A percentile compares a stretch with the other conserved stretches of the same genome.
These are phyloP conservation scores for Pipra filicauda DNA, from an alignment of 2,113 vertebrate species.

Conservation along the genomic window DNA sequence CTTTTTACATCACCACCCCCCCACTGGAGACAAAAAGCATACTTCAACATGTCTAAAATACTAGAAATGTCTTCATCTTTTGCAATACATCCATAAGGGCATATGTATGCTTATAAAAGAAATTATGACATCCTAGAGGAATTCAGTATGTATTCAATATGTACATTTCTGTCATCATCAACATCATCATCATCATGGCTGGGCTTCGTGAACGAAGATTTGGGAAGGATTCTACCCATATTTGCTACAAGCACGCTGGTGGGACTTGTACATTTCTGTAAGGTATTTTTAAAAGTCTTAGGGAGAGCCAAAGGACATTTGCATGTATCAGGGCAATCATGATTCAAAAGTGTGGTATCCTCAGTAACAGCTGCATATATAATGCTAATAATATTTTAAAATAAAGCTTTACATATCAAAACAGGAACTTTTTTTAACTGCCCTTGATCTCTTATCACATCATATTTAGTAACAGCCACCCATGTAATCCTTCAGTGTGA, in stretches of 20 bases:
- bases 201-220: too few species aligned
- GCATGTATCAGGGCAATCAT: not conserved
- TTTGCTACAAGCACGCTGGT: too few species aligned
- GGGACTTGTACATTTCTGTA: not conserved
- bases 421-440: not conserved
- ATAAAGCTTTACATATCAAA: constrained; percentile 16
- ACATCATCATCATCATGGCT: too few species aligned
- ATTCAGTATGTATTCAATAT: not conserved
- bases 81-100: not conserved
- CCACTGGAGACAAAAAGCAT: not conserved
- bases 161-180: not conserved
- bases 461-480: constrained; percentile 5
- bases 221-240: too few species aligned
- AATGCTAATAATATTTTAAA: constrained; percentile 11
- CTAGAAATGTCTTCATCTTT: not conserved
- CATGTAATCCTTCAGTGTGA: not conserved
- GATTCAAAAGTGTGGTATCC: not conserved
- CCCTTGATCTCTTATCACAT: not conserved
- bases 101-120: not conserved
- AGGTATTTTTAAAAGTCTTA: not conserved
- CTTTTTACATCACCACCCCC: not conserved
- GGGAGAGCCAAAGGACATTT: not conserved
- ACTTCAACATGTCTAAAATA: not conserved
- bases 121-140: not conserved
- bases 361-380: constrained; percentile 11